These are phyloP conservation scores for Echinarachnius parma DNA, from an alignment of 53 echinoderm and acorn worm species.

Conservation along the genomic window DNA sequence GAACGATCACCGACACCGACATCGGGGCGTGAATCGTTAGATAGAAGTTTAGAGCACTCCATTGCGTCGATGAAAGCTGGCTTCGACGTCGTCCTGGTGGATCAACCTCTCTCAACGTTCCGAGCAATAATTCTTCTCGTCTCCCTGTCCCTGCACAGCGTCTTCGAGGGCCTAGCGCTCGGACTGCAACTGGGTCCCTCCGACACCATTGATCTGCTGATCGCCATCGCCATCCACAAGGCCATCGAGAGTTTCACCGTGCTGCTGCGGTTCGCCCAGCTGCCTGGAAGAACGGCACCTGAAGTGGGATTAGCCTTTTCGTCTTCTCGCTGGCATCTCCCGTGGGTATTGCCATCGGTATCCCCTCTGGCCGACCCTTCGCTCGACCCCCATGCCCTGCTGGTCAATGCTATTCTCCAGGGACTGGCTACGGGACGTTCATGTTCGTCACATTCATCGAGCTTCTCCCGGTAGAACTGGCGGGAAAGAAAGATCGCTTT, in stretches of 20 bases:
- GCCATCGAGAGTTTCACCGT: constrained; percentile 89
- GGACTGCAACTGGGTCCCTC: constrained; percentile 63
- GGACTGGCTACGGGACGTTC: constrained; percentile 89
- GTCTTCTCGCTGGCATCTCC: constrained; percentile 71
- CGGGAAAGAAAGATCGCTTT: constrained; percentile 65
- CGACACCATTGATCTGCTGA: constrained; percentile 71
- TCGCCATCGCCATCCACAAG: constrained; percentile 87
- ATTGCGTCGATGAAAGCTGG: no score
- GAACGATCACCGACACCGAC: background rate
- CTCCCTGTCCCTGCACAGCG: constrained; percentile 79
- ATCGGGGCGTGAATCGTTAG: no score
- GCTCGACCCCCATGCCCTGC: constrained; percentile 24
- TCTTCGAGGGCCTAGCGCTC: constrained; percentile 88
- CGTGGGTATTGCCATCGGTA: constrained; percentile 73
- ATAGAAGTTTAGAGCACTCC: no score
- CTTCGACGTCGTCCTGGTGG: constrained; percentile 15
- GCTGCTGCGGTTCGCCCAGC: constrained; percentile 74
- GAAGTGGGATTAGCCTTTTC: constrained; percentile 54
- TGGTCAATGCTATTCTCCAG: constrained; percentile 81
- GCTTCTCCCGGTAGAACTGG: constrained; percentile 80
- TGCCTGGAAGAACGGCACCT: constrained; percentile 28
- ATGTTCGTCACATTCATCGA: constrained; percentile 95
- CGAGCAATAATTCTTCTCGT: constrained; percentile 70
- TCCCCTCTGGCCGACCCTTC: constrained; percentile 68
- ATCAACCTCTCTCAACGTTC: constrained; percentile 31